Evolutionary conservation across 1,140 invertebrate species (phyloP).

Genomic region (Drosophila neocordata): DNA sequence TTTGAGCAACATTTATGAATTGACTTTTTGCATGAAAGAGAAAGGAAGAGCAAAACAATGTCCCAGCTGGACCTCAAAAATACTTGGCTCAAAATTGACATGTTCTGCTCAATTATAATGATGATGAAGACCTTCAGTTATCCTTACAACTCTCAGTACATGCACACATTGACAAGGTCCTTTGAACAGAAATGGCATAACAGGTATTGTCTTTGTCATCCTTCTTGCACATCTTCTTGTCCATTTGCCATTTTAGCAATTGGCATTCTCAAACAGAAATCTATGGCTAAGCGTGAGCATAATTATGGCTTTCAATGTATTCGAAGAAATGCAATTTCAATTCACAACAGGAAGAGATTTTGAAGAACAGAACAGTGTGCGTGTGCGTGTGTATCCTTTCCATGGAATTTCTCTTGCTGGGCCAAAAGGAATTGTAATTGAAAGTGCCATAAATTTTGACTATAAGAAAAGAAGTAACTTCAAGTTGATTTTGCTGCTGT

Average conservation of each 20-base stretch:
- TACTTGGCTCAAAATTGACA: conserved; percentile 58
- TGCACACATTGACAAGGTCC: conserved; percentile 24
- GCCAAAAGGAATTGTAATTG: conserved; percentile 47
- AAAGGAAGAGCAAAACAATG: background rate
- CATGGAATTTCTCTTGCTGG: conserved; percentile 47
- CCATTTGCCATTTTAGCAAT: conserved; percentile 62
- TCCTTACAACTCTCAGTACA: conserved; percentile 1
- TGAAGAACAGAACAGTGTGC: too few relatives aligned
- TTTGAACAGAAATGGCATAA: conserved; percentile 17
- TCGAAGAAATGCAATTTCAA: conserved; percentile 51
- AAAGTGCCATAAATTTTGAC: conserved; percentile 65
- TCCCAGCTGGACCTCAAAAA: conserved; percentile 18
- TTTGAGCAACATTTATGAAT: conserved; percentile 52
- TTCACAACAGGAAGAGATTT: conserved; percentile 21
- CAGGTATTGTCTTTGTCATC: conserved; percentile 22
- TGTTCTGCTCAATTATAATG: conserved; percentile 55
- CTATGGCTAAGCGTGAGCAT: conserved; percentile 62
- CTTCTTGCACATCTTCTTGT: conserved; percentile 60
- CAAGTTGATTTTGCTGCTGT: conserved; percentile 53
- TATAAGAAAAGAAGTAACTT: conserved; percentile 30
- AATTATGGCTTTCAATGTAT: conserved; percentile 75
- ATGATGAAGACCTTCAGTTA: conserved; percentile 58
- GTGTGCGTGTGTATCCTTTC: conserved; percentile 27
- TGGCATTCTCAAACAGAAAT: conserved; percentile 44
- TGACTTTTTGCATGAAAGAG: background rate